phyloP scores from a whole-genome alignment of 2,888 invertebrate species.

The Plemyria rubiginata region DNA sequence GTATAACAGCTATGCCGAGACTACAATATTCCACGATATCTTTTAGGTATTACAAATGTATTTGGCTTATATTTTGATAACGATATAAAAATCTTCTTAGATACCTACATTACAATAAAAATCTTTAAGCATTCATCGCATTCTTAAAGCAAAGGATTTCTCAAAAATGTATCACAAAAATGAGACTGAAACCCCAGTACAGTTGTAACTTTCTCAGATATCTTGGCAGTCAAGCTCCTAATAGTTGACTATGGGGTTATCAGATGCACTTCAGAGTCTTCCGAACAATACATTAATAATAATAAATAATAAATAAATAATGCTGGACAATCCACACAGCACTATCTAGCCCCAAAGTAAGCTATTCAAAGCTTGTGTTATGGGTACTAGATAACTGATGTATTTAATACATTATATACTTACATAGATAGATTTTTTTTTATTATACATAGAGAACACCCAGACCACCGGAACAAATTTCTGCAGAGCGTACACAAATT shows the following conservation, averaged over 20 bases:
- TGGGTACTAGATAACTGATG: no score
- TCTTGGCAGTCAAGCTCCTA: not conserved
- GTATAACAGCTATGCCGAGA: no score
- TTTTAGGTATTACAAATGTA: not conserved
- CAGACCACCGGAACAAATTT: no score
- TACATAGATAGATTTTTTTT: no score
- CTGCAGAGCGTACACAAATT: no score
- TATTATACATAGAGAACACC: no score
- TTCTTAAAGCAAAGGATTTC: no score
- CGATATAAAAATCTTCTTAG: not conserved
- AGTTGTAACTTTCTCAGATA: not conserved
- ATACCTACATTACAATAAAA: not conserved
- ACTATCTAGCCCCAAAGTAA: no score
- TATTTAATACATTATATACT: no score
- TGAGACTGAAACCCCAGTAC: not conserved
- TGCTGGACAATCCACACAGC: no score
- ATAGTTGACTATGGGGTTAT: not conserved
- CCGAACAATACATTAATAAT: not conserved
- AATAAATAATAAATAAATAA: no score
- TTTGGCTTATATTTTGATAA: not conserved
- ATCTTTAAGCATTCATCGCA: conserved; percentile 1
- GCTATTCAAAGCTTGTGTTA: no score
- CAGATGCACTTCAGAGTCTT: not conserved
- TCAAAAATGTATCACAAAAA: conserved; percentile 4
- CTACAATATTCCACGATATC: not conserved